Conservation (phyloP, 35 echinoderm and acorn worm species). For the Ophiothrix spiculata region DNA sequence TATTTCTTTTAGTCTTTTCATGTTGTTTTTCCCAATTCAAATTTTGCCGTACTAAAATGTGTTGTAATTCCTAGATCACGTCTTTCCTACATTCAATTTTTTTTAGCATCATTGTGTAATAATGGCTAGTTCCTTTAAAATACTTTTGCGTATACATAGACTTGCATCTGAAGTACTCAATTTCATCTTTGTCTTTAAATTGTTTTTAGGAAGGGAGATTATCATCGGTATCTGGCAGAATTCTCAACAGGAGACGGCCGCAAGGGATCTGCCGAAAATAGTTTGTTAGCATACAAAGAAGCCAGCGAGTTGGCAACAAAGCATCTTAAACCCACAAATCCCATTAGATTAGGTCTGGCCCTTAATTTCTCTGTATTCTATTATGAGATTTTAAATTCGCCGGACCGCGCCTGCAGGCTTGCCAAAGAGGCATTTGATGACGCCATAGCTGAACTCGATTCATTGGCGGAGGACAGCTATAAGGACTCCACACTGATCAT, state of each 20-base stretch:
- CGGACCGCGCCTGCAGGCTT: conserved; percentile 88
- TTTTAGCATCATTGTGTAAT: no score
- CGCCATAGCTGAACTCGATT: conserved; percentile 86
- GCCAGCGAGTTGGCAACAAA: conserved; percentile 60
- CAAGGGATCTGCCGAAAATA: conserved; percentile 72
- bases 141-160: no score
- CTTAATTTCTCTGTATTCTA: conserved; percentile 99
- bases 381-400: conserved; percentile 97
- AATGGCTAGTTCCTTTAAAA: no score
- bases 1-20: no score
- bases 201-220: conserved; percentile 87
- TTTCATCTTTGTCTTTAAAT: conserved; percentile 1
- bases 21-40: no score
- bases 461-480: conserved; percentile 78
- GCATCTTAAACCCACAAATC: conserved; percentile 75
- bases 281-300: conserved; percentile 72
- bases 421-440: conserved; percentile 95
- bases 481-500: conserved; percentile 99
- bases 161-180: no score
- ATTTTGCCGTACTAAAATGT: no score
- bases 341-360: conserved; percentile 92
- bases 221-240: conserved; percentile 94
- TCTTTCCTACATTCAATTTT: no score
- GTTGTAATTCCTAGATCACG: no score
- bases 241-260: conserved; percentile 30